A percentile compares a stretch with the other conserved stretches of the same genome.
Evolutionary conservation across 2,888 invertebrate genomes (phyloP).

Genomic region (Aelia acuminata): DNA sequence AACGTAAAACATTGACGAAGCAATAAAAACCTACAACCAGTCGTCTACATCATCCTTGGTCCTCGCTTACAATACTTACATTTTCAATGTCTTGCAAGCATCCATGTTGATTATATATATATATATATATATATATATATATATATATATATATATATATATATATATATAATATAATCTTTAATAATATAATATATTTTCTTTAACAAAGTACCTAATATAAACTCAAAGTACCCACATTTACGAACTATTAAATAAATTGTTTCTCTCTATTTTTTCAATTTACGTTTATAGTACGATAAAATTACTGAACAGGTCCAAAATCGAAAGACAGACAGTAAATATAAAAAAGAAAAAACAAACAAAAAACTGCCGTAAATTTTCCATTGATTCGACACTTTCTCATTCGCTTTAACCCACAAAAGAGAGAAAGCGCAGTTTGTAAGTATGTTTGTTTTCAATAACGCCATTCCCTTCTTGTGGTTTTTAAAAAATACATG

Average conservation of each 20-base stretch:
- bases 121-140: too few species aligned
- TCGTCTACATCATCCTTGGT: not conserved
- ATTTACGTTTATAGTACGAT: too few species aligned
- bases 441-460: slow-evolving; percentile 22
- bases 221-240: too few species aligned
- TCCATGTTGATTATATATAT: too few species aligned
- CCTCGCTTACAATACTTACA: not conserved
- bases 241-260: too few species aligned
- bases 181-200: too few species aligned
- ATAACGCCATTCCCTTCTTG: not conserved
- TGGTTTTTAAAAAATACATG: not conserved
- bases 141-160: too few species aligned
- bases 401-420: not conserved
- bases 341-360: not conserved
- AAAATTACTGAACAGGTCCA: too few species aligned
- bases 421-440: not conserved
- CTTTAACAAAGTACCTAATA: too few species aligned
- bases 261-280: too few species aligned
- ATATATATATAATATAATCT: too few species aligned
- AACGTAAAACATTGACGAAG: not conserved
- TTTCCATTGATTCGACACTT: not conserved
- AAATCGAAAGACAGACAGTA: too few species aligned
- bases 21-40: not conserved
- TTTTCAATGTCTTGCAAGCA: not conserved
- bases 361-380: not conserved